Percentiles rank a stretch among this genome's conserved stretches.
Evolutionary conservation across 2,888 invertebrate species (phyloP).

Genomic region (Drosophila robusta): DNA sequence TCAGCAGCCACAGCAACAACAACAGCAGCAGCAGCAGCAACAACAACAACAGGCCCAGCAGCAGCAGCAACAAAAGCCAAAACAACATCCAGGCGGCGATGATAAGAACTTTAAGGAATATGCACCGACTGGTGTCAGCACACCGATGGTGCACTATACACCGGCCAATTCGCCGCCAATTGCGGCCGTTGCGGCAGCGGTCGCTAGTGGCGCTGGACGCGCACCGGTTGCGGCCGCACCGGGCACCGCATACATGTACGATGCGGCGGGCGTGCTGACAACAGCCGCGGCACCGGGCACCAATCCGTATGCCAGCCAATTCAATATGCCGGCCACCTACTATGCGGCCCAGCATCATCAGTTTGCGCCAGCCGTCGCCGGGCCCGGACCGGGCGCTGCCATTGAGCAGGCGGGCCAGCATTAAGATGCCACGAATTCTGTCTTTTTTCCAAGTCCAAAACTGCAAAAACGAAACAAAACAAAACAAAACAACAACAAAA

Average conservation of each 20-base stretch:
- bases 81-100: constrained; percentile 60
- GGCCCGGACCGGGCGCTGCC: constrained; percentile 66
- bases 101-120: constrained; percentile 75
- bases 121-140: constrained; percentile 71
- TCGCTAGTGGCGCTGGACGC: constrained; percentile 57
- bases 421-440: constrained; percentile 32
- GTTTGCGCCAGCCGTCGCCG: constrained; percentile 68
- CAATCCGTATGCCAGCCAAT: constrained; percentile 83
- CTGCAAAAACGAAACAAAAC: constrained; percentile 3
- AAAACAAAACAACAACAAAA: constrained; percentile 6
- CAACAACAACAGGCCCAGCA: constrained; percentile 47
- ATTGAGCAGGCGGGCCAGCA: constrained; percentile 70
- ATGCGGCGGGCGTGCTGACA: constrained; percentile 83
- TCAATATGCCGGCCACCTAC: constrained; percentile 81
- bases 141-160: constrained; percentile 75
- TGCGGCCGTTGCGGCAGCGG: constrained; percentile 68
- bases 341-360: constrained; percentile 81
- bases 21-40: not conserved
- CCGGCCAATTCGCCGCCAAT: constrained; percentile 84
- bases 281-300: constrained; percentile 82
- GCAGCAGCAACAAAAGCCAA: constrained; percentile 68
- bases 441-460: constrained; percentile 30
- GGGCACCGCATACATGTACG: constrained; percentile 82
- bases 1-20: constrained; percentile 59
- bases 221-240: constrained; percentile 61